A percentile compares a stretch with the other conserved stretches of the same genome.
Evolutionary conservation across 2,113 vertebrate species (phyloP).

Genomic region (Lagenorhynchus albirostris): DNA sequence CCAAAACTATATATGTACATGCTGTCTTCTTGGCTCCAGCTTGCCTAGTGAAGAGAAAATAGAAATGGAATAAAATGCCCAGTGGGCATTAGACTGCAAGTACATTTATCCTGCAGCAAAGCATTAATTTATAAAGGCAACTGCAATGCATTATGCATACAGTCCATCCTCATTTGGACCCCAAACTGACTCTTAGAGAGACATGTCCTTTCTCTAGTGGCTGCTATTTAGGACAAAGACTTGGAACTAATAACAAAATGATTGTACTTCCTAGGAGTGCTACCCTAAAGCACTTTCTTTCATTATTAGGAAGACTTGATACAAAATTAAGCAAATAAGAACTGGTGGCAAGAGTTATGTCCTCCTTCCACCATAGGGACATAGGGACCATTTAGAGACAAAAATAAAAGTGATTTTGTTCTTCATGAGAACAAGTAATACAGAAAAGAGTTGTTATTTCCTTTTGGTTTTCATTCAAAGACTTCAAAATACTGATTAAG

Average conservation of each 20-base stretch:
- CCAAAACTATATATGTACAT: constrained; percentile 58
- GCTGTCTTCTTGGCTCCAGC: constrained; percentile 63
- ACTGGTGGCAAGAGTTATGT: not conserved
- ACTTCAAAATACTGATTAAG: constrained; percentile 32
- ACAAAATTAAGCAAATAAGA: constrained; percentile 34
- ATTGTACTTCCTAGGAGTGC: not conserved
- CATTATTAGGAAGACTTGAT: not conserved
- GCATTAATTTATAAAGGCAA: constrained; percentile 58
- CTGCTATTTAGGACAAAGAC: constrained; percentile 37
- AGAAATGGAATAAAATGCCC: constrained; percentile 49
- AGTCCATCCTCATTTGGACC: constrained; percentile 39
- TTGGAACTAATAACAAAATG: constrained; percentile 13
- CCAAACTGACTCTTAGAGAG: not conserved
- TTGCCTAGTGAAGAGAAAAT: constrained; percentile 55
- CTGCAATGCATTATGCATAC: constrained; percentile 35
- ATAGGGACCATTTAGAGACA: not conserved
- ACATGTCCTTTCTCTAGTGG: constrained; percentile 18
- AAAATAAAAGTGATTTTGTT: constrained; percentile 30
- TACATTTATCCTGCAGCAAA: constrained; percentile 55
- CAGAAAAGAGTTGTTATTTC: not conserved
- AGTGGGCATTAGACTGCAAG: constrained; percentile 48
- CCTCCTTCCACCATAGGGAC: not conserved
- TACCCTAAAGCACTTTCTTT: constrained; percentile 12
- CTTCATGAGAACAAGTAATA: constrained; percentile 22
- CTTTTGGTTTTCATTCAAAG: not conserved